Evolutionary conservation across 1,140 invertebrate genomes (phyloP).

Genomic region (Leptinotarsa undecemlineata): DNA sequence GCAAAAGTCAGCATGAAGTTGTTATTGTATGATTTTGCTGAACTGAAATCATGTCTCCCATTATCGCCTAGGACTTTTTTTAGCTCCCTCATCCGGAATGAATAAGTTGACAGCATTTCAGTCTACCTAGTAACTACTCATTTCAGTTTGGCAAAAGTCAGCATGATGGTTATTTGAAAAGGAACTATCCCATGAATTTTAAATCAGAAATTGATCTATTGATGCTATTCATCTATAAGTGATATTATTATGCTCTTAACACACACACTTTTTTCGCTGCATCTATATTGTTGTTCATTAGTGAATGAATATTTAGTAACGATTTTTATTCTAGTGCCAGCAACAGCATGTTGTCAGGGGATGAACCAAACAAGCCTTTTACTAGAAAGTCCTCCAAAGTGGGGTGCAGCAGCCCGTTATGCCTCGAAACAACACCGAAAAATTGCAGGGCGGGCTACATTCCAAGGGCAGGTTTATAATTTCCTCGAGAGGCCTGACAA

Average conservation of each 20-base stretch:
- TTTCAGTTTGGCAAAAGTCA: no score
- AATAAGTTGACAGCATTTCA: no score
- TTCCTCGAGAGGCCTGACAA: constrained; percentile 82
- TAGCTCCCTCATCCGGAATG: no score
- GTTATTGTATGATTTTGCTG: no score
- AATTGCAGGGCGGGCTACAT: constrained; percentile 65
- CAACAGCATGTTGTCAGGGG: constrained; percentile 18
- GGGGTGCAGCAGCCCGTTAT: constrained; percentile 59
- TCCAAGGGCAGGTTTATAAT: constrained; percentile 77
- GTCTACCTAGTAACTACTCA: no score
- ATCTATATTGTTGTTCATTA: no score
- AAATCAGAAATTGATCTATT: background rate
- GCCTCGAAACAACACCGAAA: constrained; percentile 63
- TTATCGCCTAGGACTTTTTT: no score
- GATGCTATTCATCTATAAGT: no score
- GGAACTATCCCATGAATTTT: background rate
- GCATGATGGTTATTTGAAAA: background rate
- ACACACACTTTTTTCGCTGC: no score
- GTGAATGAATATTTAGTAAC: background rate
- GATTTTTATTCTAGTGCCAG: constrained; percentile 14
- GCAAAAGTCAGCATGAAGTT: no score
- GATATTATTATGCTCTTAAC: no score
- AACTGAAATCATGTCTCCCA: no score
- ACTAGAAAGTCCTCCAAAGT: constrained; percentile 56
- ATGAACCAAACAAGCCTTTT: constrained; percentile 51